Percentiles rank a stretch among this genome's conserved stretches.
phyloP scores from a whole-genome alignment of 2,888 invertebrate species.

The Drosophila peninsularis region DNA sequence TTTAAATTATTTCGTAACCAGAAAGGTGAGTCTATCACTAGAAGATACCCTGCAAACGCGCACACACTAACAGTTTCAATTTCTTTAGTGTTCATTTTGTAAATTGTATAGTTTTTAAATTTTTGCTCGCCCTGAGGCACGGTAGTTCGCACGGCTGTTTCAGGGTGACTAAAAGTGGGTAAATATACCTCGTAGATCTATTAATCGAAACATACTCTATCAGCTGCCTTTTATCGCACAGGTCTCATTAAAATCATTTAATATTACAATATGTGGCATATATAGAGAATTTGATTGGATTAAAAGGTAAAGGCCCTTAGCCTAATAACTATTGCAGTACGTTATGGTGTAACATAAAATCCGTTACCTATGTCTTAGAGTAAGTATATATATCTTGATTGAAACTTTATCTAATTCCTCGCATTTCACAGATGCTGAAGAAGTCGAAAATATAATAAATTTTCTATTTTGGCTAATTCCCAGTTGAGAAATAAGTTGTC shows the following conservation, averaged over 20 bases:
- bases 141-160: neutral
- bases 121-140: neutral
- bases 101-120: neutral
- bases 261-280: neutral
- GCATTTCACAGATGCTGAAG: neutral
- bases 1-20: neutral
- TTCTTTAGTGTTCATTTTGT: neutral
- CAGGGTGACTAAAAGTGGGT: neutral
- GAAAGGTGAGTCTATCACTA: neutral
- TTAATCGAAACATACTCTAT: neutral
- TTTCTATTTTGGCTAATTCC: neutral
- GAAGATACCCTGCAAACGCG: neutral
- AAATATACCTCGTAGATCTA: neutral
- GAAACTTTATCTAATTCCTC: neutral
- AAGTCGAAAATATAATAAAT: too few relatives aligned
- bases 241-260: neutral
- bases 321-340: neutral
- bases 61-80: neutral
- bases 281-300: neutral
- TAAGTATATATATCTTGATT: neutral
- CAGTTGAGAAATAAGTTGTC: rapidly evolving
- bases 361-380: neutral
- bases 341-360: neutral
- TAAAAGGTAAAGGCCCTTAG: neutral
- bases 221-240: neutral